Base-by-base conservation (phyloP, 2,888 invertebrate species). In the Cinara cedri region DNA sequence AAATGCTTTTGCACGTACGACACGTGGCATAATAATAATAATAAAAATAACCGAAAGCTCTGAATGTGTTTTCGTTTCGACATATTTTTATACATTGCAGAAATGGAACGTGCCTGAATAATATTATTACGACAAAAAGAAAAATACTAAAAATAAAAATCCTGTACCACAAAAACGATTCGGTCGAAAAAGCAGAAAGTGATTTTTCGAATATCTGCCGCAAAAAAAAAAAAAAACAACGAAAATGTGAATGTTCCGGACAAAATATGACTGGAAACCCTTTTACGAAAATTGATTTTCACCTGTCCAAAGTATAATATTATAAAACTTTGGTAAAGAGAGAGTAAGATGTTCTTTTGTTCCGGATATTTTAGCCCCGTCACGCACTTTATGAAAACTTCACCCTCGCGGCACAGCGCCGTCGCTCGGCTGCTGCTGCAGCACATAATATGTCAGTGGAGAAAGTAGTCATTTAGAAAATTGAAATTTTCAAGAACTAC, bases 261-360 rank as follows among this genome's bases (percentile, higher is more conserved):
- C 71, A 8, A 57, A 72, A 71, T 55, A 70, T 70, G 14, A 42
- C 19, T 71, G 14, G 1, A 11, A n/a, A 21, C 21, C 14, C 76
- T 60, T n/a, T 78, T 60, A 70, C 34, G 57, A 68, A 76, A 68
- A 76, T 76, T 76, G 60, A 78, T 78, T 78, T 78, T 76, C 16
- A 70, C 76, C 76, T 60, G 68, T 68, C 57, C 13, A 24, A 46
- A 55, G n/a, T 26, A 26, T 24, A 14, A 13, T 26, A 55, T 55
- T 19, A 44, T 26, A 10, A 60, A 60, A 60, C n/a, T 57, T 14
- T 21, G 9, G 3, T 6, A 1, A 14, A 42, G 16, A 13, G 34
- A 4, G 34, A 4, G 6, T 3, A 6, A 16, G 16, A 24, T 19
- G n/a, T 16, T 42, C 34, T 34, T 34, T 34, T 34, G 34, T 34